Evolutionary conservation across 92 coral and sea anemone species (phyloP), one percentile per base, ranked within the genome.

Genomic region (Zoanthus sansibaricus): DNA sequence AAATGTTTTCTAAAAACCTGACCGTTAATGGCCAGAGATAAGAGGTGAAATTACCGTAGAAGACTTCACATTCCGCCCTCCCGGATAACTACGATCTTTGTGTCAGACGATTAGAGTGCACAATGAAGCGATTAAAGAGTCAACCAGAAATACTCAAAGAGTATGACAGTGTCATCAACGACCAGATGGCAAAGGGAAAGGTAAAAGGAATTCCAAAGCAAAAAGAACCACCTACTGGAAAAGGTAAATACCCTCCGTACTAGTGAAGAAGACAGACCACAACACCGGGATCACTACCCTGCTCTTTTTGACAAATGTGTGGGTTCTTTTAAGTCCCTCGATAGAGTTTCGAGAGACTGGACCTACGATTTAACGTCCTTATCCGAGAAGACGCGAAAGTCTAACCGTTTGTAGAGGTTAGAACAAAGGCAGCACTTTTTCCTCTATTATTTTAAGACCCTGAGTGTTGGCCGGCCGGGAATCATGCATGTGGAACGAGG

Each of bases 31-130:
- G 69, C 16, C 47, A 77, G 15, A 17, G 59, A 15, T 75, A 75
- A 47, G 82, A 77, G 7, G 82, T 77, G 25, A 77, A 47, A n/a
- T 15, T 54, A 12, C 82, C 68, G 3, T 77, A 48, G 82, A 77
- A 54, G 68, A 55, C 18, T 33, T 77, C 68, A 12, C 69, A 75
- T 17, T 37, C 79, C 1, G 54, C 1, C 17, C 21, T 75, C 3
- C 18, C 79, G 4, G 79, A 75, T 9, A 51, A 76, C 80, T 76
- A 21, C 20, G 30, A 20, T 9, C 21, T 47, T 21, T 46, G 59
- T 25, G 52, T 18, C 58, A 4, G 48, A 3, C 48, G 79, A 58
- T 42, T 75, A 17, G 12, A 75, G 62, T 9, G 37, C 12, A 32
- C 55, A 32, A 17, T 74, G 13, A 45, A 49, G 4, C 58, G 33